Percentiles rank a stretch among this genome's conserved stretches.
Conservation (phyloP, 2,888 invertebrate species). For the Orchestes rusci region DNA sequence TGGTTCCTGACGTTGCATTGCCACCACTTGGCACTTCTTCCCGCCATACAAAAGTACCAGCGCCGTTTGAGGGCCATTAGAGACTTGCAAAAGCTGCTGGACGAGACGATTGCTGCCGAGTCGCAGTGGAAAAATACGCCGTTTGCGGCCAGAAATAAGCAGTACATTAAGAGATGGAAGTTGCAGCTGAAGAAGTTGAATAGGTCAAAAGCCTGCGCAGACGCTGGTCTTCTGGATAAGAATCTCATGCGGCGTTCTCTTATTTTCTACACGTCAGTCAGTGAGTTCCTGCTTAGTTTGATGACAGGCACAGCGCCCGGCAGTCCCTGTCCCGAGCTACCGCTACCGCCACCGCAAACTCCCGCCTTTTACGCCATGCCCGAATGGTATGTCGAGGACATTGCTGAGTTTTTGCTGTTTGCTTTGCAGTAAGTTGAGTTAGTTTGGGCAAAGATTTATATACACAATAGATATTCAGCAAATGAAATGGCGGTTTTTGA, state of each 20-base stretch:
- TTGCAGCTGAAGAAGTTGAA: constrained; percentile 71
- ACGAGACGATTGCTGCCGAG: constrained; percentile 75
- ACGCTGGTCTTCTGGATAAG: constrained; percentile 82
- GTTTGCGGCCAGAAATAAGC: constrained; percentile 70
- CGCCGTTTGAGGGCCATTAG: constrained; percentile 67
- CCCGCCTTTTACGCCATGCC: constrained; percentile 83
- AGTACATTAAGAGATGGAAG: constrained; percentile 79
- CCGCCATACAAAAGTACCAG: constrained; percentile 79
- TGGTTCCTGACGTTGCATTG: constrained; percentile 95
- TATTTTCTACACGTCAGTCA: constrained; percentile 80
- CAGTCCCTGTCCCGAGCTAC: constrained; percentile 48
- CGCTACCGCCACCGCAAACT: constrained; percentile 56
- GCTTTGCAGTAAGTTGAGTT: constrained; percentile 89
- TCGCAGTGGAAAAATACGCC: constrained; percentile 74
- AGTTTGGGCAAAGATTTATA: too few species aligned
- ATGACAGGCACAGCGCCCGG: constrained; percentile 52
- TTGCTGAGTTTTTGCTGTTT: constrained; percentile 92
- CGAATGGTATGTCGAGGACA: constrained; percentile 96
- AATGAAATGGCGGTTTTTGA: too few species aligned
- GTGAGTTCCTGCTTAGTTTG: constrained; percentile 66
- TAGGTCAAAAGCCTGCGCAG: constrained; percentile 86
- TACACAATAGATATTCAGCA: too few species aligned
- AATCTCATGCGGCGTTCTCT: constrained; percentile 73
- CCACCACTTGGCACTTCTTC: constrained; percentile 86
- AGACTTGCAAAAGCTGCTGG: constrained; percentile 81